Evolutionary conservation across 2,113 vertebrate genomes (phyloP), one percentile per base, ranked within the genome.

Genomic region (Henicopernis longicauda): DNA sequence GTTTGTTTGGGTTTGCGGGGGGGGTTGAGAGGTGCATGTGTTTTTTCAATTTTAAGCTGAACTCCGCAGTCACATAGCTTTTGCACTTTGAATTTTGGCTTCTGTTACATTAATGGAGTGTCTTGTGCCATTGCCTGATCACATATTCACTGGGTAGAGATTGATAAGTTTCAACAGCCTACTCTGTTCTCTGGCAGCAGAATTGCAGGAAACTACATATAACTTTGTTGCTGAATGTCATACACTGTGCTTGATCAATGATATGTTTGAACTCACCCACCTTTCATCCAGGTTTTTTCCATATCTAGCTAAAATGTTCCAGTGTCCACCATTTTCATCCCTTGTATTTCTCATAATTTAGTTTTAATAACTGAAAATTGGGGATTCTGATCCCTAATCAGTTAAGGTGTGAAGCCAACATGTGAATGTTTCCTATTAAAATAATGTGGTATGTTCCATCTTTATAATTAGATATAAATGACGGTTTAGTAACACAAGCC

Each of bases 321-420:
- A 13, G 13, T 78, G 40, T 52, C 63, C n/a, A 70, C 40, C 31
- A 38, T 92, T 92, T 90, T 79, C 38, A 67, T 47, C 63, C 10
- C 10, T 73, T 3, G 0, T 29, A 42, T 29, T 73, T 97, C 42
- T 92, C 73, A 21, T 69, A 70, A 78, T 25, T 93, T 82, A 23
- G 19, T 86, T 84, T 87, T 70, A 82, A 58, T 88, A 92, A 45
- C 40, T 83, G 74, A 80, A 93, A 85, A 77, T n/a, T 45, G 2
- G 4, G 15, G 55, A 58, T 90, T 93, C 62, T 88, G 71, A 82
- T 82, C 45, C 70, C 38, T 62, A 20, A 77, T 71, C 38, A 45
- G 49, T 86, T 89, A 38, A 94, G 67, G 79, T 97, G 79, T 90
- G 92, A 78, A 93, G 12, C 42, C 62, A 81, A 86, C 59, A 73